These are phyloP conservation scores for Chromoteleia sp. DNA, from an alignment of 2,888 invertebrate species.

Conservation along the genomic window DNA sequence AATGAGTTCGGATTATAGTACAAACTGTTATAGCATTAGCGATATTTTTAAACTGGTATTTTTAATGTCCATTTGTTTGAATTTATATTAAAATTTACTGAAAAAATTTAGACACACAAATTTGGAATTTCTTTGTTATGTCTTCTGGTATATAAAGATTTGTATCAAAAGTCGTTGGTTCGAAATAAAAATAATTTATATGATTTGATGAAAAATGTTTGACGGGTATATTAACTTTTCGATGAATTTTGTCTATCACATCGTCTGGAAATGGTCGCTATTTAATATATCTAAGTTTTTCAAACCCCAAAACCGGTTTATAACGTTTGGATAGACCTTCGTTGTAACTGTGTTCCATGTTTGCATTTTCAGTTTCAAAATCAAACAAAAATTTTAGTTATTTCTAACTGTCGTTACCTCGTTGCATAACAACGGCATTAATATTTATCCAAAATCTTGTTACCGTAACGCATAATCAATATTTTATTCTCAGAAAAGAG, in stretches of 20 bases:
- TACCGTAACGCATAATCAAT: constrained; percentile 38
- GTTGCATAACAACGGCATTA: constrained; percentile 35
- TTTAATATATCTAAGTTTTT: constrained; percentile 20
- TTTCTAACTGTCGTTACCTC: constrained; percentile 45
- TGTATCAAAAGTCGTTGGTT: too few species aligned
- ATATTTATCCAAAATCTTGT: constrained; percentile 42
- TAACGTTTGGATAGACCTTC: constrained; percentile 29
- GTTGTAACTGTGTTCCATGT: constrained; percentile 47
- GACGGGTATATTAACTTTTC: not conserved
- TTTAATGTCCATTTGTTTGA: too few species aligned
- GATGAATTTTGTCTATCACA: constrained; percentile 3
- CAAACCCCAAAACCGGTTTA: constrained; percentile 62
- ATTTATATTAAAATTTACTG: too few species aligned
- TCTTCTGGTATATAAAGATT: too few species aligned
- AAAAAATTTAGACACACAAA: too few species aligned
- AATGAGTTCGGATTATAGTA: too few species aligned
- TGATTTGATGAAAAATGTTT: not conserved
- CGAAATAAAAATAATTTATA: not conserved
- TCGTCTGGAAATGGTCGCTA: not conserved
- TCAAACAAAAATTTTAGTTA: constrained; percentile 45
- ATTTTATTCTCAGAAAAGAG: not conserved
- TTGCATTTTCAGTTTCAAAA: constrained; percentile 57
- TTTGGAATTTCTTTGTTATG: too few species aligned
- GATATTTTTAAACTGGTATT: too few species aligned
- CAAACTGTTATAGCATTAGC: too few species aligned